Evolutionary conservation across 2,113 vertebrate genomes (phyloP), one percentile per base, ranked within the genome.

Genomic region (Spheniscus mendiculus): DNA sequence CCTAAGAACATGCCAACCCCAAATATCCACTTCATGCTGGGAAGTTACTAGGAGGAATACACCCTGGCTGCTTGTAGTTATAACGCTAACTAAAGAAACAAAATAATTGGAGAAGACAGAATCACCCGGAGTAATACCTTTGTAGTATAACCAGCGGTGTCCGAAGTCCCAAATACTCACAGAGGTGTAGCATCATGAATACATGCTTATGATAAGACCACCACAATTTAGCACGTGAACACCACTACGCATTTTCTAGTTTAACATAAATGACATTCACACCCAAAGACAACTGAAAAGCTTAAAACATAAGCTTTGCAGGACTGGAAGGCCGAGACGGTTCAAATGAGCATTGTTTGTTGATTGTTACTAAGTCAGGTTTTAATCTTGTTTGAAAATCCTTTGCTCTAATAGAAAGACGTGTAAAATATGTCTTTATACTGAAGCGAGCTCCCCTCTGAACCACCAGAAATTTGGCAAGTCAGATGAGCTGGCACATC

Each of bases 401-500:
- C 38, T 91, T 58, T 29, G 10, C 56, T 93, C 27, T 55, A 65
- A 67, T 8, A 83, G 38, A 50, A 89, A 52, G 22, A 87, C 6
- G 21, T 56, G 5, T 23, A 67, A 87, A 82, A 18, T 69, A 44
- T 52, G 78, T 81, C 83, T 81, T 93, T 44, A 89, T 79, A 70
- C 20, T 65, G 36, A 86, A 82, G 32, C 4, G 6, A 93, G 77
- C 22, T 84, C 47, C 44, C 40, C 69, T 84, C 77, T 86, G 59
- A 95, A 78, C 58, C 52, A 89, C 47, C 36, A 77, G 61, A 69
- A 91, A 72, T 87, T 72, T 96, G 95, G 91, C 76, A 92, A 76
- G 55, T 42, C 93, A 91, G 59, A 95, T 77, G 74, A 88, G 88
- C 50, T 96, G 92, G 95, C 92, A 93, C 71, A 74, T 74, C 63